A percentile compares a stretch with the other conserved stretches of the same genome.
Conservation (phyloP, 2,113 vertebrate species). For the Prinia subflava region DNA sequence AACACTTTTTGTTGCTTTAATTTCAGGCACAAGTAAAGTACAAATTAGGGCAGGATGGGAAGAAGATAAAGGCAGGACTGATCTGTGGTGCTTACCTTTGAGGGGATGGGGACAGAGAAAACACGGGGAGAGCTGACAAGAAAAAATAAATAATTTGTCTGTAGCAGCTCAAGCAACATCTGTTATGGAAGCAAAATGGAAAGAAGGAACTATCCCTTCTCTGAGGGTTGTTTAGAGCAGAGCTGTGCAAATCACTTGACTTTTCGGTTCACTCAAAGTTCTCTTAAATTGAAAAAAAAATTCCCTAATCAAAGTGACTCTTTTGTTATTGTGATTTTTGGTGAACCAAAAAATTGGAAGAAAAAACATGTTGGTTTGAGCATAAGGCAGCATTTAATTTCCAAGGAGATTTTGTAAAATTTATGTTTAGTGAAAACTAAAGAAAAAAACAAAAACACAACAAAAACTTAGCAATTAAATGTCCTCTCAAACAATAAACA, state of each 20-base stretch:
- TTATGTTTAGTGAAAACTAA: background rate
- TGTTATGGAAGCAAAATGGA: background rate
- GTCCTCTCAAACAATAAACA: background rate
- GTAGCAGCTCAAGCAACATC: conserved; percentile 23
- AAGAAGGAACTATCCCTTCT: conserved; percentile 16
- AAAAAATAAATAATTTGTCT: background rate
- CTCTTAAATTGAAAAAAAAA: background rate
- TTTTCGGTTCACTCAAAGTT: conserved; percentile 44
- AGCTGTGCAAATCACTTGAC: conserved; percentile 29
- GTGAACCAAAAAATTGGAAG: conserved; percentile 26
- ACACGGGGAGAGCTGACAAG: background rate
- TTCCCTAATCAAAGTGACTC: background rate
- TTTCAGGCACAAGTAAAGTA: background rate
- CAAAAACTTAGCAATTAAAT: background rate
- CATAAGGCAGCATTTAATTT: background rate
- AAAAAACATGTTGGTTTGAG: background rate
- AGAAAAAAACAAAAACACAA: background rate
- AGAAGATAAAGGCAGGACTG: background rate
- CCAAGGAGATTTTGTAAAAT: background rate
- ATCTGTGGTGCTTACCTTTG: background rate
- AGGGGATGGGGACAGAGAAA: background rate
- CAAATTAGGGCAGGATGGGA: background rate
- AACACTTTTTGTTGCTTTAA: background rate
- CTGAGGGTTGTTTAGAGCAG: conserved; percentile 16
- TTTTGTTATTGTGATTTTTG: conserved; percentile 18